phyloP scores from a whole-genome alignment of 2,888 invertebrate genomes.

The Melanostoma scalare region DNA sequence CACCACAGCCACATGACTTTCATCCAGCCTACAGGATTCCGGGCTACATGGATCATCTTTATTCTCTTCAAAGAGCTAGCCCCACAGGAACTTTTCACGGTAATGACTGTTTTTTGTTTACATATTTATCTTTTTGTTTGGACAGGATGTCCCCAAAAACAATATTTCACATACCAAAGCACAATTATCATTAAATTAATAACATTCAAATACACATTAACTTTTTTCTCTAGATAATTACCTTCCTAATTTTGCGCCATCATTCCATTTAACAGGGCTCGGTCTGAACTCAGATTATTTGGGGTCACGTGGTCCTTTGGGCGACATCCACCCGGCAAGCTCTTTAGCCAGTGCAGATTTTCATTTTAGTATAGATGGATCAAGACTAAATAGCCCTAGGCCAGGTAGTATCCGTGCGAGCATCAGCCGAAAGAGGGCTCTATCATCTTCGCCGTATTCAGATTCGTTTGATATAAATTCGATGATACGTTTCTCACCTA shows the following conservation, averaged over 20 bases:
- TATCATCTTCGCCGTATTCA: constrained; percentile 97
- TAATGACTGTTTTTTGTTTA: constrained; percentile 78
- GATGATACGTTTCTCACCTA: constrained; percentile 97
- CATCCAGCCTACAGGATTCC: constrained; percentile 89
- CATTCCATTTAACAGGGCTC: constrained; percentile 83
- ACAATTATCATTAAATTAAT: constrained; percentile 3
- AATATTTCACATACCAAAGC: constrained; percentile 12
- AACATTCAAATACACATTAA: constrained; percentile 18
- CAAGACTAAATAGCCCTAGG: constrained; percentile 88
- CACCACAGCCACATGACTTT: constrained; percentile 83
- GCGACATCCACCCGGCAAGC: constrained; percentile 85
- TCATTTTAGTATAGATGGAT: constrained; percentile 94
- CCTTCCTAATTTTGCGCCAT: constrained; percentile 77
- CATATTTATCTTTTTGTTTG: too few species aligned
- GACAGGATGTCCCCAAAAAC: constrained; percentile 63
- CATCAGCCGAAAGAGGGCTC: constrained; percentile 93
- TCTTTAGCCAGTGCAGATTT: constrained; percentile 93
- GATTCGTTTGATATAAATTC: constrained; percentile 97
- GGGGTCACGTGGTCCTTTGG: constrained; percentile 82
- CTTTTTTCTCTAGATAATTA: constrained; percentile 85
- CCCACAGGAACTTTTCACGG: constrained; percentile 88
- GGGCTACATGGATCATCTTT: constrained; percentile 91
- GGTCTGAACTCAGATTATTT: constrained; percentile 86
- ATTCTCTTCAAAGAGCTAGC: constrained; percentile 87
- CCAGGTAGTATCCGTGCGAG: constrained; percentile 83